These are phyloP conservation scores for Hypolimnas misippus DNA, from an alignment of 2,888 invertebrate species.

Conservation along the genomic window DNA sequence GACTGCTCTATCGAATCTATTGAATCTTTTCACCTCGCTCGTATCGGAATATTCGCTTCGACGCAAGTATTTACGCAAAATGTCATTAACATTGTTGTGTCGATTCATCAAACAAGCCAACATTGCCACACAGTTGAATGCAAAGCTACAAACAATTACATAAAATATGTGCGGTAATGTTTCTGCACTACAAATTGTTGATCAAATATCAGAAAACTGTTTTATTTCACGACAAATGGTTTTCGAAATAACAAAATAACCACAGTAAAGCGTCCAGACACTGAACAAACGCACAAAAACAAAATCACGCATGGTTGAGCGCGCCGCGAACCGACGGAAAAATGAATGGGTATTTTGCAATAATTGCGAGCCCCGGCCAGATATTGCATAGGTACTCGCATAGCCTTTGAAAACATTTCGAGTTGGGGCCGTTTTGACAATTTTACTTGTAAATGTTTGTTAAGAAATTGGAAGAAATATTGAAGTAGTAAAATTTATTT, in stretches of 20 bases:
- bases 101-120: constrained; percentile 45
- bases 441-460: neutral
- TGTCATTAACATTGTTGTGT: constrained; percentile 44
- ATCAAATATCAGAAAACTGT: constrained; percentile 62
- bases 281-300: constrained; percentile 78
- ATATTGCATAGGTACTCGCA: constrained; percentile 41
- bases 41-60: constrained; percentile 57
- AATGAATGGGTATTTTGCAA: constrained; percentile 77
- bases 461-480: neutral
- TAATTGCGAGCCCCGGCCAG: constrained; percentile 65
- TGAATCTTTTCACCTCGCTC: constrained; percentile 74
- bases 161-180: constrained; percentile 46
- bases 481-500: neutral
- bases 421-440: constrained; percentile 14
- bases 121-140: constrained; percentile 35
- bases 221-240: constrained; percentile 69
- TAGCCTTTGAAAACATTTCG: constrained; percentile 40
- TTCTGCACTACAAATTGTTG: constrained; percentile 50
- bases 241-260: constrained; percentile 71
- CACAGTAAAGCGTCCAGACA: constrained; percentile 70
- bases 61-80: constrained; percentile 46
- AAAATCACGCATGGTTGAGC: constrained; percentile 77
- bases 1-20: constrained; percentile 81
- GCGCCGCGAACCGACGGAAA: constrained; percentile 67
- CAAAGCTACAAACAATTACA: constrained; percentile 46